Base-by-base conservation (phyloP, 35 echinoderm and acorn worm species). In the Lytechinus variegatus region DNA sequence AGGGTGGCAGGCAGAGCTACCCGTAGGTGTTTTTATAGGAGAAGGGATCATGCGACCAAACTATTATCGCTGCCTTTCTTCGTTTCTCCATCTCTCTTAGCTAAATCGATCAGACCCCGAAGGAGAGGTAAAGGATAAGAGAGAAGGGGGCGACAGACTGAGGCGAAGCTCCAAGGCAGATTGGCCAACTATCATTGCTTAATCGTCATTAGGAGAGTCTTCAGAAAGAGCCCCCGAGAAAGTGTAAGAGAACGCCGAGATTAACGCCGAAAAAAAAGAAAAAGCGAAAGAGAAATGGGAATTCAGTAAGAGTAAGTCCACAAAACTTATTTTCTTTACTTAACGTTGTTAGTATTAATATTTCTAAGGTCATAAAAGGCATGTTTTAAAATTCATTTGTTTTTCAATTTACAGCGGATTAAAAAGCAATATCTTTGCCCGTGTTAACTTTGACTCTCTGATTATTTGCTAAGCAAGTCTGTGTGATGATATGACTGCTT, bases 11-110 rank as follows among this genome's bases (percentile, higher is more conserved):
- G 57, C n/a, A 93, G 52, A 54, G 92, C 53, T 57, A 53, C 29
- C 92, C 92, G 92, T 14, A 57, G 92, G 92, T 93, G 92, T 93
- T 93, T 93, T 33, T 54, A 93, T 93, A 93, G 92, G 53, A 93
- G 92, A 93, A 54, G 92, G 92, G 92, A 93, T 93, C 92, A 57
- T 14, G 92, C 92, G 92, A 93, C 92, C 53, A 93, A 57, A 93
- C 53, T 93, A 57, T 93, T 93, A 93, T 93, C 55, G 52, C 92
- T 57, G 29, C 92, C 55, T 93, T 93, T 57, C 27, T 90, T 14
- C 10, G 88, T 29, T 90, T 54, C 27, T 33, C 52, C 88, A 90
- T 90, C 92, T 93, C 92, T 54, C 92, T 53, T 54, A 55, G 28
- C 52, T 54, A 33, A 33, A 93, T 93, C 92, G 92, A 93, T 93